A percentile compares a stretch with the other conserved stretches of the same genome.
These are phyloP conservation scores for Ormyrus rosae DNA, from an alignment of 2,888 invertebrate species.

Conservation along the genomic window DNA sequence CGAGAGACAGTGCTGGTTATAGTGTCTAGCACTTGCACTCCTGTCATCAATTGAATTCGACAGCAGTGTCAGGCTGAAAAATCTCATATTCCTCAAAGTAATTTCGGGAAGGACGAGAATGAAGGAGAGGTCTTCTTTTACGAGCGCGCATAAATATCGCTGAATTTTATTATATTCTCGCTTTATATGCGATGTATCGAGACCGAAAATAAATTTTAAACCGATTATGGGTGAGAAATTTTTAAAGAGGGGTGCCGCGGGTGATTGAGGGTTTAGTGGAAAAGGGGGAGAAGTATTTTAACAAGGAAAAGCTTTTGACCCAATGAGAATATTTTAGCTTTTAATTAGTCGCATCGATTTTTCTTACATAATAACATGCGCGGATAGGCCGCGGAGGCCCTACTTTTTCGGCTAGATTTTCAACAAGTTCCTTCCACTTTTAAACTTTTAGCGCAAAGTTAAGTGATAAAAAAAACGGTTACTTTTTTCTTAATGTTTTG, in stretches of 20 bases:
- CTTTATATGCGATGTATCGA: constrained; percentile 22
- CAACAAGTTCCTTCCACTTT: too few relatives aligned
- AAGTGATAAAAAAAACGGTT: too few relatives aligned
- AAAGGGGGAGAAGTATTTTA: too few relatives aligned
- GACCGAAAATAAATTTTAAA: constrained; percentile 27
- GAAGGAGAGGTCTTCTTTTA: background rate
- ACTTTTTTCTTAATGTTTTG: too few relatives aligned
- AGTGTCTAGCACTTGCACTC: too few relatives aligned
- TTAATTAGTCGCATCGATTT: too few relatives aligned
- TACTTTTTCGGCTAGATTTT: too few relatives aligned
- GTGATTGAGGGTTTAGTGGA: background rate
- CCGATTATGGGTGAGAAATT: constrained; percentile 17
- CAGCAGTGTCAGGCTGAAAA: constrained; percentile 2
- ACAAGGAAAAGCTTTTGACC: too few relatives aligned
- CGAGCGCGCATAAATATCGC: constrained; percentile 38
- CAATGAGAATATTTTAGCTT: too few relatives aligned
- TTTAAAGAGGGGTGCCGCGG: background rate
- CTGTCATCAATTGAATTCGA: constrained; percentile 44
- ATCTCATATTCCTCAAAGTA: constrained; percentile 36
- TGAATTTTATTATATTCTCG: constrained; percentile 32
- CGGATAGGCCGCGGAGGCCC: too few relatives aligned
- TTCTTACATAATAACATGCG: too few relatives aligned
- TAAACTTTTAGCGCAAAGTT: too few relatives aligned
- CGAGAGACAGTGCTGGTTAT: background rate
- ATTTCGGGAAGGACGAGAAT: constrained; percentile 10